Evolutionary conservation across 2,113 vertebrate genomes (phyloP), one percentile per base, ranked within the genome.

Genomic region (Cheirogaleus medius): DNA sequence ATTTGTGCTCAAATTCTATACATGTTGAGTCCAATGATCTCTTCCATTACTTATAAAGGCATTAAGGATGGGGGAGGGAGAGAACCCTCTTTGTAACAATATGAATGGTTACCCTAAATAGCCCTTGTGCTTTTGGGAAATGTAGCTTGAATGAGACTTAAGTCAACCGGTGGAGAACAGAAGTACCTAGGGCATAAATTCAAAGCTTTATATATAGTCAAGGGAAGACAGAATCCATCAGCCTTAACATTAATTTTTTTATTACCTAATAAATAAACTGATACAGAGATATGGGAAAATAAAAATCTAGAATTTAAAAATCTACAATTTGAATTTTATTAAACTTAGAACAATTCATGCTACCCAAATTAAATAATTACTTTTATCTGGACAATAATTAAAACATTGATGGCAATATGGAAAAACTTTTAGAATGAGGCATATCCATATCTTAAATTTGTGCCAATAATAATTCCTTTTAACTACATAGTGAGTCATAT

Each of bases 341-440:
- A 85, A 94, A 88, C 92, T 77, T 34, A 91, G 32, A 94, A 83
- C 11, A 86, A 89, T 86, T 85, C 85, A 56, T 86, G 49, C 20
- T 63, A 49, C 27, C 13, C 14, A 92, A 56, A 37, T 90, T 32
- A 95, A 87, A 78, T 42, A 74, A 91, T 52, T 87, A 81, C 21
- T 90, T 96, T 20, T 73, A 25, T 80, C 63, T 80, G 14, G 54
- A 96, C 85, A 87, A 78, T n/a, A 96, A 84, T 64, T 39, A 73
- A 58, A 76, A 77, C 12, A 84, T 83, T 84, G n/a, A 90, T 85
- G 64, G n/a, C 13, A 63, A n/a, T 42, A 58, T 49, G n/a, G 13
- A 87, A 82, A 92, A 44, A 7, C 44, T 60, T 4, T 49, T 64
- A 81, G 23, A 83, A 76, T 63, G 3, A 74, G 52, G 21, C 23